Evolutionary conservation across 2,113 vertebrate genomes (phyloP).

Genomic region (Electrona antarctica): DNA sequence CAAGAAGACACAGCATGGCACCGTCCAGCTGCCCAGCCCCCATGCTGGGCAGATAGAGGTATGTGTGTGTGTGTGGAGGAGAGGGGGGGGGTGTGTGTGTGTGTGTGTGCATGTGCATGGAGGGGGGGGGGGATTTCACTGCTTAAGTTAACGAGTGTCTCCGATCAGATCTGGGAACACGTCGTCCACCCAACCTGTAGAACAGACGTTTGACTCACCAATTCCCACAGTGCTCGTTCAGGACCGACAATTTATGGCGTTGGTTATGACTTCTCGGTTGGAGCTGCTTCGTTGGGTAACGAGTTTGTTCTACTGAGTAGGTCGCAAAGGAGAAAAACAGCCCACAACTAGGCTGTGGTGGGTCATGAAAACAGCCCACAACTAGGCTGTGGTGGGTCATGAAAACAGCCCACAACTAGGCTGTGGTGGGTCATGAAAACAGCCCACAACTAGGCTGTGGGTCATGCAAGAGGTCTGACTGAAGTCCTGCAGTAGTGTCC

Average conservation of each 20-base stretch:
- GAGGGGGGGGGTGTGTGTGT: conserved; percentile 39
- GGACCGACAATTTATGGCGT: conserved; percentile 1
- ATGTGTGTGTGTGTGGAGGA: conserved; percentile 44
- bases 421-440: conserved; percentile 17
- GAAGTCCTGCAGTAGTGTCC: neutral
- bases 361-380: conserved; percentile 3
- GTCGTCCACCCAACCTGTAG: conserved; percentile 26
- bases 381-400: conserved; percentile 3
- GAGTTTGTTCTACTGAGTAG: neutral
- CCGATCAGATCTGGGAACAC: conserved; percentile 24
- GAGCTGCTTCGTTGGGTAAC: conserved; percentile 11
- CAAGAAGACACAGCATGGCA: neutral
- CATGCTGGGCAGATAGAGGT: conserved; percentile 41
- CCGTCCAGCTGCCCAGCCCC: conserved; percentile 12
- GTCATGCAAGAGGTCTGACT: neutral
- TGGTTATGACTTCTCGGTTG: neutral
- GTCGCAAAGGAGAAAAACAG: conserved; percentile 7
- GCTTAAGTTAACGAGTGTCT: conserved; percentile 5
- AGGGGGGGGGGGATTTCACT: neutral
- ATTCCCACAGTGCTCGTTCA: conserved; percentile 20
- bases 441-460: neutral
- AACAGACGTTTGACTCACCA: conserved; percentile 17
- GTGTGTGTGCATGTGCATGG: conserved; percentile 47
- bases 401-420: neutral
- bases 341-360: neutral